phyloP scores from a whole-genome alignment of 2,888 invertebrate genomes.

The Netelia inedita region DNA sequence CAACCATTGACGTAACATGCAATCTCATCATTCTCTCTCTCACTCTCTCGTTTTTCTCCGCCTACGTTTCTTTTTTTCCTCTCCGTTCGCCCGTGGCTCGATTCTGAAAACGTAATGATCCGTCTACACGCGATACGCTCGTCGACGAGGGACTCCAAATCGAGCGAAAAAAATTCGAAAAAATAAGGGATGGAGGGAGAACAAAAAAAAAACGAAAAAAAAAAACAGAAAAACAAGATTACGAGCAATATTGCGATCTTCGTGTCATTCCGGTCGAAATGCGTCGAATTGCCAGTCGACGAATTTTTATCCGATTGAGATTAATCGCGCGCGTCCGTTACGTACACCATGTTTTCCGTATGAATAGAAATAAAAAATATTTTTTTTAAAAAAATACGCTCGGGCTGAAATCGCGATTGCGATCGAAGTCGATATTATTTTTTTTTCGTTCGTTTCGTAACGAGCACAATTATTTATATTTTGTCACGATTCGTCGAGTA shows the following conservation, averaged over 20 bases:
- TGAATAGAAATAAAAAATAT: not conserved
- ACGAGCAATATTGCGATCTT: not conserved
- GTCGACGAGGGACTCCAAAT: slow-evolving; percentile 20
- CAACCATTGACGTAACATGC: slow-evolving; percentile 36
- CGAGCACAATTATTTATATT: too few relatives aligned
- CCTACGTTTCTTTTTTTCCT: not conserved
- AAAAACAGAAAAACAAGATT: not conserved
- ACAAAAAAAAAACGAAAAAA: not conserved
- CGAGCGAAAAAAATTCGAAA: not conserved
- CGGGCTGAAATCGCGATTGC: too few relatives aligned
- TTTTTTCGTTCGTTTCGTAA: too few relatives aligned
- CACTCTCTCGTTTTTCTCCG: not conserved
- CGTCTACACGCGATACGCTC: slow-evolving; percentile 53
- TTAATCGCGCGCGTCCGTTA: not conserved
- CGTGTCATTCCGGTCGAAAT: not conserved
- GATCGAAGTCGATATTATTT: too few relatives aligned
- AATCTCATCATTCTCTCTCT: slow-evolving; percentile 29
- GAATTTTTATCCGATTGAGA: slow-evolving; percentile 2
- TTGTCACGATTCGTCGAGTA: too few relatives aligned
- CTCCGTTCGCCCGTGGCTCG: slow-evolving; percentile 27
- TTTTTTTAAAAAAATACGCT: too few relatives aligned
- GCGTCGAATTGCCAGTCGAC: not conserved
- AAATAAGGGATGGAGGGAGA: not conserved
- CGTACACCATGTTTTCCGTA: too few relatives aligned
- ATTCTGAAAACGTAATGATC: slow-evolving; percentile 59